Conservation (phyloP, 2,113 vertebrate species). For the Cairina moschata region DNA sequence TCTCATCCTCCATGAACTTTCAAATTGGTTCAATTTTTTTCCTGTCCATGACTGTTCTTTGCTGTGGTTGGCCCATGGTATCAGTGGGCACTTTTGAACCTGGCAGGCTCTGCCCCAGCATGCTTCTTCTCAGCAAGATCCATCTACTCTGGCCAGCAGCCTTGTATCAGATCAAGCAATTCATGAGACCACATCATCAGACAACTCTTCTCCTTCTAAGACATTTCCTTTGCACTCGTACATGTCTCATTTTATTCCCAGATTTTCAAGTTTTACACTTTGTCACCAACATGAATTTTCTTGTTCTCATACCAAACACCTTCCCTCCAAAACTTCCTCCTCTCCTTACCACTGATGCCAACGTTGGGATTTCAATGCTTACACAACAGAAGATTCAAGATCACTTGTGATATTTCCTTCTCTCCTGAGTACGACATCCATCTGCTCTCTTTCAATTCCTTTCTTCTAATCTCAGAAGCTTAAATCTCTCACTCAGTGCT, state of each 20-base stretch:
- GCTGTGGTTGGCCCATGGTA: rapidly evolving
- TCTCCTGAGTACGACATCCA: background rate
- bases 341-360: background rate
- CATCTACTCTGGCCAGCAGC: background rate
- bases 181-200: background rate
- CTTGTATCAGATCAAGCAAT: background rate
- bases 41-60: background rate
- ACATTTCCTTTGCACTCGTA: background rate
- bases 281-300: background rate
- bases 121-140: background rate
- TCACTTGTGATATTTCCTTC: background rate
- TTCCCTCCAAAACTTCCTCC: background rate
- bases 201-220: background rate
- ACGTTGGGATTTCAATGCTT: background rate
- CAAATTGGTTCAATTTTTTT: background rate
- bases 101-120: background rate
- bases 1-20: background rate
- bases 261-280: background rate
- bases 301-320: background rate
- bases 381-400: background rate
- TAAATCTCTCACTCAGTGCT: background rate
- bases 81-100: background rate
- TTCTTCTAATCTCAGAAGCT: background rate
- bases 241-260: background rate
- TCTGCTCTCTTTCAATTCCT: background rate